phyloP scores from a whole-genome alignment of 2,888 invertebrate genomes.

The Yponomeuta sedellus region DNA sequence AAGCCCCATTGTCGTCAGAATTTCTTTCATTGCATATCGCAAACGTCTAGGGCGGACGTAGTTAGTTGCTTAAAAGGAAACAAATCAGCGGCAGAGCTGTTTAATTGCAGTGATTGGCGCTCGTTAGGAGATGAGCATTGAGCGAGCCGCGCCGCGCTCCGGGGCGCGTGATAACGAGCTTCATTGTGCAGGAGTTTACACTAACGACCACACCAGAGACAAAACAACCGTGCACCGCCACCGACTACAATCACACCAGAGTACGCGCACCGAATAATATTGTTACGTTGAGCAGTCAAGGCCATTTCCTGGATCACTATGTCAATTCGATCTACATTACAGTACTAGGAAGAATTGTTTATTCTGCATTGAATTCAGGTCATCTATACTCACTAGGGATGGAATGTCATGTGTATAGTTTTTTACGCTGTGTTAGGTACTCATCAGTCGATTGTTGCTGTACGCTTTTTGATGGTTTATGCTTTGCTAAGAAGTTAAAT shows the following conservation, averaged over 20 bases:
- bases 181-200: slow-evolving; percentile 50
- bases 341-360: too few relatives aligned
- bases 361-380: too few relatives aligned
- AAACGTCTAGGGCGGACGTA: slow-evolving; percentile 34
- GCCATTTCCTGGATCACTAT: background rate
- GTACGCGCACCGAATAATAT: too few relatives aligned
- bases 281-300: too few relatives aligned
- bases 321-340: slow-evolving; percentile 25
- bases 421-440: too few relatives aligned
- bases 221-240: slow-evolving; percentile 19
- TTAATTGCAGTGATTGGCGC: slow-evolving; percentile 55
- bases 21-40: slow-evolving; percentile 9
- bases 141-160: slow-evolving; percentile 36
- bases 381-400: too few relatives aligned
- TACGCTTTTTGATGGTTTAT: too few relatives aligned
- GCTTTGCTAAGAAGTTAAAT: too few relatives aligned
- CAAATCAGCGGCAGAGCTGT: slow-evolving; percentile 31
- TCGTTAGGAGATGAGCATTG: slow-evolving; percentile 48
- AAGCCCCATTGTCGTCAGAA: slow-evolving; percentile 31
- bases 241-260: too few relatives aligned
- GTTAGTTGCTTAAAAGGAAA: slow-evolving; percentile 28
- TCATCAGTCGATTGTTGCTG: too few relatives aligned
- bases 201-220: slow-evolving; percentile 31
- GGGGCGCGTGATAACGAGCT: slow-evolving; percentile 54
- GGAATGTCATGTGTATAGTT: too few relatives aligned